Conservation (phyloP, 1,140 invertebrate species). For the Zophobas morio region DNA sequence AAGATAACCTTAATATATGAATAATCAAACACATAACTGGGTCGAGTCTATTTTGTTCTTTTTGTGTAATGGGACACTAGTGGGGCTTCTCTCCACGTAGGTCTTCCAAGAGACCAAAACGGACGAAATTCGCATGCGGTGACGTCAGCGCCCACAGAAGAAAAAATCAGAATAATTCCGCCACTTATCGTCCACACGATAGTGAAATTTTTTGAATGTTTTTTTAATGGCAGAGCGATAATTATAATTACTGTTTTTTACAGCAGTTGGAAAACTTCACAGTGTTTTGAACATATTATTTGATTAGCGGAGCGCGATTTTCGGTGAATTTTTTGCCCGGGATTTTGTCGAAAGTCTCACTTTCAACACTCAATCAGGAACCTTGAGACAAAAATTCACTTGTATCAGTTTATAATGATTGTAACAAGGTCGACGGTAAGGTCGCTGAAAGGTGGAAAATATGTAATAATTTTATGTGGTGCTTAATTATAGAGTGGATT, state of each 20-base stretch:
- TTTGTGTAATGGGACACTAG: constrained; percentile 12
- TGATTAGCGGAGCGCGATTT: constrained; percentile 19
- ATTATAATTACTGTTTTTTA: constrained; percentile 11
- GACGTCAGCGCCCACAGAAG: constrained; percentile 6
- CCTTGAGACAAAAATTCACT: constrained; percentile 55
- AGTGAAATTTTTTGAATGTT: constrained; percentile 14
- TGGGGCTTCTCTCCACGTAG: constrained; percentile 2
- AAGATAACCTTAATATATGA: constrained; percentile 36
- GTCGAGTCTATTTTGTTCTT: constrained; percentile 33
- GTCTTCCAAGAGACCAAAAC: constrained; percentile 27
- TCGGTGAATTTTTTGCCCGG: background rate
- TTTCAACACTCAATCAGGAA: constrained; percentile 52
- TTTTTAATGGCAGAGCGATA: constrained; percentile 20
- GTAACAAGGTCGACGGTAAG: constrained; percentile 51
- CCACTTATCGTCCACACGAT: background rate
- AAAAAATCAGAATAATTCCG: constrained; percentile 2
- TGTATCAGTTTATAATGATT: constrained; percentile 50
- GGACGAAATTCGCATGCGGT: constrained; percentile 13
- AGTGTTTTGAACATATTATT: background rate
- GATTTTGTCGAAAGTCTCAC: constrained; percentile 42
- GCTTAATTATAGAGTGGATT: constrained; percentile 41
- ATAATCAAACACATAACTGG: constrained; percentile 29
- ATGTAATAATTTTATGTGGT: constrained; percentile 52
- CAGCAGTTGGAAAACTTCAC: background rate
- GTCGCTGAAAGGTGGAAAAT: constrained; percentile 55